Conservation (phyloP, 37 sponge, comb jelly and placozoan genomes). For the Beroe ovata region DNA sequence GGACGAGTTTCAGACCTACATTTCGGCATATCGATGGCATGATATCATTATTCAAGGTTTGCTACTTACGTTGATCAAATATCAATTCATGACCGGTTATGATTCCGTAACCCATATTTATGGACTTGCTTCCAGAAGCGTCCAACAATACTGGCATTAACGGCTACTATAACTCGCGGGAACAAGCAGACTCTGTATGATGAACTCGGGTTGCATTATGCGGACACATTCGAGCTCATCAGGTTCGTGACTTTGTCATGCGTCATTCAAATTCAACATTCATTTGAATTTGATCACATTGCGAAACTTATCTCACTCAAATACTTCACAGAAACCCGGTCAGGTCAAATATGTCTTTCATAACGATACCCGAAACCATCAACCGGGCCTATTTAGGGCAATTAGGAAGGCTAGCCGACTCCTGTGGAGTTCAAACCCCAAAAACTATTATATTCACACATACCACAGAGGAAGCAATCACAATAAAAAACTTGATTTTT, state of each 20-base stretch:
- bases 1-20: neutral
- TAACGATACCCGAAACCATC: neutral
- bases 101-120: no score
- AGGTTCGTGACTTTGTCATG: neutral
- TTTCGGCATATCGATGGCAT: neutral
- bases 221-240: neutral
- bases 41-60: neutral
- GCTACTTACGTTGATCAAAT: no score
- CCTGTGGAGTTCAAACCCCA: neutral
- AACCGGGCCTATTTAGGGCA: neutral
- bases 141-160: neutral
- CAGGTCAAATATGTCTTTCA: neutral
- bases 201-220: neutral
- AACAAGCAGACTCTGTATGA: neutral
- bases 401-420: neutral
- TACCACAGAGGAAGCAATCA: neutral
- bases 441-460: conserved; percentile 4
- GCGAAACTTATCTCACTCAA: no score
- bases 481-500: neutral
- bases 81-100: no score
- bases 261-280: no score
- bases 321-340: neutral
- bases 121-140: no score
- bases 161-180: neutral
- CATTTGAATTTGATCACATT: no score